Conservation (phyloP, 2,888 invertebrate species). For the Bedellia somnulentella region DNA sequence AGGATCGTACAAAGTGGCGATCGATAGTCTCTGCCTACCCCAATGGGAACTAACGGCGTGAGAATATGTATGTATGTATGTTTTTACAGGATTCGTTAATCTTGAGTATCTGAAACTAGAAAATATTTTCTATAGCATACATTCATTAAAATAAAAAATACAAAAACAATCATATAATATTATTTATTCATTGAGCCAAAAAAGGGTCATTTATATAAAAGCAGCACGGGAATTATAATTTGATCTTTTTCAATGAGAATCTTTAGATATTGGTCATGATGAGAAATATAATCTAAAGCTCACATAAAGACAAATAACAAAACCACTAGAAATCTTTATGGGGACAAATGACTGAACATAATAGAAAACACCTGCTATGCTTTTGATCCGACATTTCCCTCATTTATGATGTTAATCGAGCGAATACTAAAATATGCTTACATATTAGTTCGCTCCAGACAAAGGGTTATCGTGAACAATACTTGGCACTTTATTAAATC, state of each 20-base stretch:
- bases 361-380: conserved; percentile 57
- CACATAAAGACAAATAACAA: conserved; percentile 16
- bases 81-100: too few relatives aligned
- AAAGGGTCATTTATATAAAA: not conserved
- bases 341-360: conserved; percentile 53
- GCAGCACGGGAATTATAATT: too few relatives aligned
- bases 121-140: too few relatives aligned
- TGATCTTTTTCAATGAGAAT: too few relatives aligned
- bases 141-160: too few relatives aligned
- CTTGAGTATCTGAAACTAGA: too few relatives aligned
- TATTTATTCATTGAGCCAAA: not conserved
- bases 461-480: conserved; percentile 51
- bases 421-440: conserved; percentile 49
- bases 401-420: conserved; percentile 58
- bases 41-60: too few relatives aligned
- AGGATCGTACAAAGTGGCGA: too few relatives aligned
- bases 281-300: not conserved
- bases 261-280: too few relatives aligned
- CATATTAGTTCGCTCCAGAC: conserved; percentile 44
- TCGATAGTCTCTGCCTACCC: too few relatives aligned
- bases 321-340: conserved; percentile 32
- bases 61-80: too few relatives aligned
- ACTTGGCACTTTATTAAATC: conserved; percentile 37
- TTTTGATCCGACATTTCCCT: conserved; percentile 59
- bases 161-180: not conserved